Base-by-base conservation (phyloP, 2,797 vertebrate species). In the Gallinago stenura region DNA sequence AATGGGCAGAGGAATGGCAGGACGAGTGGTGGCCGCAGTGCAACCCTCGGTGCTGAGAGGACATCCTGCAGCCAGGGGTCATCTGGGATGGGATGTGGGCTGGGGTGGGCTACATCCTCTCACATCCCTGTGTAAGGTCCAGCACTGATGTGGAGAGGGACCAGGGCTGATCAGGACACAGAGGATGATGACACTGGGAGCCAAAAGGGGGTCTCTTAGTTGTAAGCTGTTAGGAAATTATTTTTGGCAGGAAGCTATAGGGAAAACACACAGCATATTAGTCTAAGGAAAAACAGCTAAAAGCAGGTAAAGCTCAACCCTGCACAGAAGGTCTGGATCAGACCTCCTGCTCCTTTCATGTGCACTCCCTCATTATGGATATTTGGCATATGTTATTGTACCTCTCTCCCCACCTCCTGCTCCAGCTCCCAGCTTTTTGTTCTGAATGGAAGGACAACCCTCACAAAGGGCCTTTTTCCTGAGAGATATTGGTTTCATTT, bases 401-500 rank as follows among this genome's bases (percentile, higher is more conserved):
- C 26, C 20, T 68, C 56, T 46, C 25, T 31, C 15, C 8, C 1
- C 11, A 2, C 31, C 12, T 25, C 48, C 83, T 33, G n/a, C 39
- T 80, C 79, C 48, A 30, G 3, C 22, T 45, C 37, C 37, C 37
- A 37, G 33, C 50, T 68, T 89, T 90, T 77, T 87, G 28, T 80
- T 93, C 72, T 80, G 64, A 96, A 71, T 53, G 56, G 91, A 87
- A 82, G 77, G 93, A 93, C 88, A 92, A n/a, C 41, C 24, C 54
- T 64, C 64, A 87, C 68, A 95, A 93, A 92, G 64, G 60, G 41
- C n/a, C 35, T 50, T 93, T 96, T 87, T 89, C 85, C 77, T 46
- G 69, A 60, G 82, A 94, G 90, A 85, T 90, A 89, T 1, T 72
- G 81, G 90, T 94, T 95, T 96, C 78, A 94, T 89, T 97, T 94